phyloP scores from a whole-genome alignment of 2,797 vertebrate species.

The Sebastes baramenuke region DNA sequence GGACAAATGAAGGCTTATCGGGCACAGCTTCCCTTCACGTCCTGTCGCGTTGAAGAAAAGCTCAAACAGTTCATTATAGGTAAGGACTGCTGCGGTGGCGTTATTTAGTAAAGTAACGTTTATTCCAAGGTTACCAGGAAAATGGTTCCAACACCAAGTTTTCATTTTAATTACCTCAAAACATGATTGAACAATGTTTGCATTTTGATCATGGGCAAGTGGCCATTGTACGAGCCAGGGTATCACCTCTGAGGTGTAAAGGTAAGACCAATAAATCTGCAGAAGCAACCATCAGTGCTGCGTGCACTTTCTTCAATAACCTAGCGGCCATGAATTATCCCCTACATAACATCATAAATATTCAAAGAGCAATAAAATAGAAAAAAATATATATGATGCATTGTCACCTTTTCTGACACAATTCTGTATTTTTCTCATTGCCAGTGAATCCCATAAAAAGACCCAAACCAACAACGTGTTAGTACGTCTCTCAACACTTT shows the following conservation, averaged over 20 bases:
- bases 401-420: not conserved
- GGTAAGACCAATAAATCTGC: not conserved
- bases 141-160: not conserved
- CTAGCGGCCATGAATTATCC: not conserved
- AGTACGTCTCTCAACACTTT: not conserved
- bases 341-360: not conserved
- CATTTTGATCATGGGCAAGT: not conserved
- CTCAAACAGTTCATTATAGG: not conserved
- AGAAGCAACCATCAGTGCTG: not conserved
- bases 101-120: not conserved
- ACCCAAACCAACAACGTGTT: not conserved
- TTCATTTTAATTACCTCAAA: not conserved
- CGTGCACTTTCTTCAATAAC: not conserved
- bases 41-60: not conserved
- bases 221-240: not conserved
- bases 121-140: not conserved
- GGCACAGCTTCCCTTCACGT: not conserved
- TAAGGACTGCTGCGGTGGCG: not conserved
- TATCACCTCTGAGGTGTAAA: not conserved
- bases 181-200: not conserved
- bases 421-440: not conserved
- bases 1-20: conserved; percentile 7
- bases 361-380: not conserved
- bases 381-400: not conserved
- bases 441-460: not conserved